Conservation (phyloP, 1,140 invertebrate species). For the Brachionus rubens region DNA sequence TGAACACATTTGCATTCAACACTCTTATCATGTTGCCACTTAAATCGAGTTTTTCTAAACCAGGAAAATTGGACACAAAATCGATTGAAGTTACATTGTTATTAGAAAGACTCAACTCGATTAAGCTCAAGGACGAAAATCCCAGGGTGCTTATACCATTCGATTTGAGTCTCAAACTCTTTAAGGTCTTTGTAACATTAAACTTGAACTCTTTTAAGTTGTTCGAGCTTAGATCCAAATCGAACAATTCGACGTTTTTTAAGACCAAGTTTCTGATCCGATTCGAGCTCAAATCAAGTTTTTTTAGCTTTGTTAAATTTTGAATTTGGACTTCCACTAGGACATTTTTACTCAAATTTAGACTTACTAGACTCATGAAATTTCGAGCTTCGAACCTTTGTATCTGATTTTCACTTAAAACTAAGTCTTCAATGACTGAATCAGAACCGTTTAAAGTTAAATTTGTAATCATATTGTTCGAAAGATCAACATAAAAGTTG, state of each 20-base stretch:
- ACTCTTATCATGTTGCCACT: slow-evolving; percentile 1
- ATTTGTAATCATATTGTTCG: neutral
- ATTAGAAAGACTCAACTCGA: neutral
- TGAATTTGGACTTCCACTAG: neutral
- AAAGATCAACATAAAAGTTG: slow-evolving; percentile 24
- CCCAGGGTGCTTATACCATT: neutral
- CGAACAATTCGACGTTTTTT: neutral
- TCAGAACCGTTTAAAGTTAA: neutral
- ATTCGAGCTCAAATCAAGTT: neutral
- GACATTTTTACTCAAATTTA: neutral
- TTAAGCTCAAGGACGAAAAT: neutral
- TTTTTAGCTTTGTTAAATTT: slow-evolving; percentile 1
- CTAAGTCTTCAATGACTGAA: neutral
- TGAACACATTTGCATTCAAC: neutral
- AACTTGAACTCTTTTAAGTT: neutral
- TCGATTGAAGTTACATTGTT: neutral
- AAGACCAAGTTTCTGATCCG: neutral
- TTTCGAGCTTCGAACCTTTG: neutral
- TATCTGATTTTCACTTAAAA: slow-evolving; percentile 7
- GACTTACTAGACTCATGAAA: neutral
- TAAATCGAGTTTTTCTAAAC: neutral
- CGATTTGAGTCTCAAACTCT: neutral
- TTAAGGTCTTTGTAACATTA: neutral
- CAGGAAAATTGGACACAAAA: slow-evolving; percentile 1
- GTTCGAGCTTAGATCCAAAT: neutral